Evolutionary conservation across 2,113 vertebrate genomes (phyloP), one percentile per base, ranked within the genome.

Genomic region (Chaetodon trifascialis): DNA sequence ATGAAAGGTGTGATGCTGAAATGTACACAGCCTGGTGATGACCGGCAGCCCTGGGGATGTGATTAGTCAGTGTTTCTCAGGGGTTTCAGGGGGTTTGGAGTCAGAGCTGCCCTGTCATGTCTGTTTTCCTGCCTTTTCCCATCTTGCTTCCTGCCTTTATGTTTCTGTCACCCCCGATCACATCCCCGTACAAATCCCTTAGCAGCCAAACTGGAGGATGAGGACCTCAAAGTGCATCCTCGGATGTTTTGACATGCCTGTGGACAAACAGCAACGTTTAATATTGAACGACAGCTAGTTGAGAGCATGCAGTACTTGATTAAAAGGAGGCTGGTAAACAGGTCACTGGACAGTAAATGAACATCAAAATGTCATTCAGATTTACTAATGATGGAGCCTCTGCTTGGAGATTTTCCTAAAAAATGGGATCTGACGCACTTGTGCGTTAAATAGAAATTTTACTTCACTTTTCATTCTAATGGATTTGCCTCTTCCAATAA

Each of bases 81-180:
- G 19, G 17, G 51, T 76, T 71, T 85, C 38, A 73, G 46, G 11
- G 40, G 38, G 17, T 55, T 36, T 80, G 9, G 19, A 51, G 47
- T 66, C 59, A 56, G 52, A 56, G 65, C 73, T 84, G 65, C n/a
- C 23, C 11, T 71, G 34, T 86, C 46, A 77, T 72, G 58, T 75
- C 73, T 71, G 47, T 62, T 85, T 80, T 84, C 49, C 63, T 83
- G 44, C 38, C n/a, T 12, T 21, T 62, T 16, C 49, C 42, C 14
- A 25, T 80, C 55, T 86, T 60, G 16, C 80, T 87, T 85, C 69
- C 74, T 88, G 64, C 34, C 36, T 73, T 76, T 36, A 77, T 69
- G 1, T 72, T 46, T n/a, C 23, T 49, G 46, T 75, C 59, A 34
- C 21, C 69, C 4, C 62, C 5, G 16, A 76, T 82, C 64, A 71